Conservation (phyloP, 2,797 vertebrate genomes). For the Karalla daura region DNA sequence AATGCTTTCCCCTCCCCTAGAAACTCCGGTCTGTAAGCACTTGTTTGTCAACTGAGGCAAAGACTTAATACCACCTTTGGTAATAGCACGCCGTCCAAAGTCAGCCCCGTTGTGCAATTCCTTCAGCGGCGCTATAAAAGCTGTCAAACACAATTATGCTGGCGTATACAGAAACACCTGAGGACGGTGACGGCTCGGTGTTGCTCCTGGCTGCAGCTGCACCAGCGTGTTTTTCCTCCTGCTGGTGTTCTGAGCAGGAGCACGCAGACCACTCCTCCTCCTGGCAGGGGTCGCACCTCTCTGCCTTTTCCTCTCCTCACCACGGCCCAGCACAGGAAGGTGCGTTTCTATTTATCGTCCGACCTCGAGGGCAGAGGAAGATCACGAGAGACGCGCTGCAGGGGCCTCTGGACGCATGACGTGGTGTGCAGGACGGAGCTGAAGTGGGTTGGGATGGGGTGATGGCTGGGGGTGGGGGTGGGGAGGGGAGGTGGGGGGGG, state of each 20-base stretch:
- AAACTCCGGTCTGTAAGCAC: constrained; percentile 37
- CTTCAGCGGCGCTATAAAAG: too few species aligned
- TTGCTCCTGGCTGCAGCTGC: too few species aligned
- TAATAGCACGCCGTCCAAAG: constrained; percentile 44
- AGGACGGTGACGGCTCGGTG: too few species aligned
- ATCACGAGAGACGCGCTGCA: constrained; percentile 6
- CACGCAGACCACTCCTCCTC: not conserved
- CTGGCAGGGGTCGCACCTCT: not conserved
- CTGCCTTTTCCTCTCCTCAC: too few species aligned
- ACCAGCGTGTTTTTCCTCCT: too few species aligned
- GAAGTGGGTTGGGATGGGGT: too few species aligned
- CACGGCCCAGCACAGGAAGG: constrained; percentile 84
- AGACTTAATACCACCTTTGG: constrained; percentile 42
- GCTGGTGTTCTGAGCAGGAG: not conserved
- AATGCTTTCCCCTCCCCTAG: constrained; percentile 31
- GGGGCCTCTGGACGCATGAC: constrained; percentile 15
- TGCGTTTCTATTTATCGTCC: constrained; percentile 78
- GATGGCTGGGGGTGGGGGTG: too few species aligned
- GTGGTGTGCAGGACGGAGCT: constrained; percentile 8
- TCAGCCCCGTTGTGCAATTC: constrained; percentile 38
- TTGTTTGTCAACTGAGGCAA: constrained; percentile 43
- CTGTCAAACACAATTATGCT: too few species aligned
- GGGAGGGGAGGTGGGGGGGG: constrained; percentile 24
- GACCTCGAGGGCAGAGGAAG: constrained; percentile 35
- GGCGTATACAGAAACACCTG: too few species aligned